phyloP scores from a whole-genome alignment of 2,113 vertebrate species.

The Abramis brama region DNA sequence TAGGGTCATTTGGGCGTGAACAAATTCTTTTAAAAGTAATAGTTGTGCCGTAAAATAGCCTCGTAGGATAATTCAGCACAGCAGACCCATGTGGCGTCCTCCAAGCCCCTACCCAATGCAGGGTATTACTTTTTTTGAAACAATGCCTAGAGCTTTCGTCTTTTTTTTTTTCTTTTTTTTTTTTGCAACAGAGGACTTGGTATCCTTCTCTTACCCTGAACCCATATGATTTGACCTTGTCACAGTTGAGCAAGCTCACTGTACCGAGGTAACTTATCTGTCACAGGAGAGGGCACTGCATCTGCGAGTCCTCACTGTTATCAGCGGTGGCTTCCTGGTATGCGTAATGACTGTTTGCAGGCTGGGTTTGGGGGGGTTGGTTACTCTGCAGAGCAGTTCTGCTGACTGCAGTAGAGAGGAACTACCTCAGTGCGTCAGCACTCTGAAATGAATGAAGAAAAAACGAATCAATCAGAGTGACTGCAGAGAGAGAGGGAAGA shows the following conservation, averaged over 20 bases:
- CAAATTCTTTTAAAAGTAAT: conserved; percentile 43
- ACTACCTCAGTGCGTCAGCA: conserved; percentile 84
- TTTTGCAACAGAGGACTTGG: conserved; percentile 18
- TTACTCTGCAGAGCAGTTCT: conserved; percentile 76
- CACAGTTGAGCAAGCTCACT: background rate
- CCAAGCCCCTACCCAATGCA: conserved; percentile 25
- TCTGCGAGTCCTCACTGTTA: conserved; percentile 52
- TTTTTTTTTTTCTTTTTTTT: too few species aligned
- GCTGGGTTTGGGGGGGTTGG: conserved; percentile 57
- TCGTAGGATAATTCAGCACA: background rate
- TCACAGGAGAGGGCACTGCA: conserved; percentile 42
- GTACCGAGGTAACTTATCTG: conserved; percentile 12
- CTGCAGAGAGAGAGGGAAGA: conserved; percentile 73
- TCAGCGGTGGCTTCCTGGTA: conserved; percentile 69
- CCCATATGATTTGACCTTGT: background rate
- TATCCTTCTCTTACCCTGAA: background rate
- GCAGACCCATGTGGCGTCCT: background rate
- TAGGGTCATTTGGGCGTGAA: conserved; percentile 23
- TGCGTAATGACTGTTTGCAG: conserved; percentile 73
- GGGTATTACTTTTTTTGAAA: background rate
- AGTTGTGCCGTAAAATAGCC: conserved; percentile 37
- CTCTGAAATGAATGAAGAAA: conserved; percentile 84
- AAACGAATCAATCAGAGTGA: conserved; percentile 75
- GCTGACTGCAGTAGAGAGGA: conserved; percentile 81
- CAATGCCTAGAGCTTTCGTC: conserved; percentile 5